These are phyloP conservation scores for Austrofundulus limnaeus DNA, from an alignment of 2,113 vertebrate genomes.

Conservation along the genomic window DNA sequence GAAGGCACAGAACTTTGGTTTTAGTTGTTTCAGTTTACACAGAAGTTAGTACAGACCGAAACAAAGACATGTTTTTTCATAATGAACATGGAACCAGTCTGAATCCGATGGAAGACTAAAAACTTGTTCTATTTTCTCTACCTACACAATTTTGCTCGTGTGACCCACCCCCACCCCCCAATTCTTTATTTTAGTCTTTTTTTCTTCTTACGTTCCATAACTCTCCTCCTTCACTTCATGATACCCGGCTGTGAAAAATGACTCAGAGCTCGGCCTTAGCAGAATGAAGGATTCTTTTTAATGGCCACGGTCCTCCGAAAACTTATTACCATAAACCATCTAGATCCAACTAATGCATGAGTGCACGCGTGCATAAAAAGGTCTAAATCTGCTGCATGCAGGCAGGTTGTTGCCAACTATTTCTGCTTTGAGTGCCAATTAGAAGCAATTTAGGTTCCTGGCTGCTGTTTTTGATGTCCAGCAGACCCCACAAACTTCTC, in stretches of 20 bases:
- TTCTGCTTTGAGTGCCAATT: slow-evolving; percentile 55
- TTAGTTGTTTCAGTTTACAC: no score
- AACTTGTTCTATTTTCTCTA: slow-evolving; percentile 5
- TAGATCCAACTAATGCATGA: slow-evolving; percentile 52
- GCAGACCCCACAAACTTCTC: slow-evolving; percentile 27
- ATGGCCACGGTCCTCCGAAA: slow-evolving; percentile 49
- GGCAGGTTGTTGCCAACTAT: slow-evolving; percentile 37
- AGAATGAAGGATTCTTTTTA: slow-evolving; percentile 64
- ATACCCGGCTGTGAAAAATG: slow-evolving; percentile 54
- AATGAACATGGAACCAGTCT: slow-evolving; percentile 36
- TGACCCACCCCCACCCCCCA: slow-evolving; percentile 12
- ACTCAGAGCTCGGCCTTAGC: slow-evolving; percentile 46
- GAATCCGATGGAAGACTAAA: not conserved
- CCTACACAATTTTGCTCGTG: slow-evolving; percentile 3
- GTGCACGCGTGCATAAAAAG: slow-evolving; percentile 60
- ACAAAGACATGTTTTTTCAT: slow-evolving; percentile 16
- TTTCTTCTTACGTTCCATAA: slow-evolving; percentile 1
- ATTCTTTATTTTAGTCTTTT: slow-evolving; percentile 5
- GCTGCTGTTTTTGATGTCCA: slow-evolving; percentile 38
- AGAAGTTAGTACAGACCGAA: slow-evolving; percentile 22
- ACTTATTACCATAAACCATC: slow-evolving; percentile 67
- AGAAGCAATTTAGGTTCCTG: slow-evolving; percentile 40
- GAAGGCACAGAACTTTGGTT: no score
- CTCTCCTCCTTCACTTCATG: not conserved
- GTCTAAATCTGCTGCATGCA: slow-evolving; percentile 37